Evolutionary conservation across 2,113 vertebrate genomes (phyloP).

Genomic region (Nansenia antarctica): DNA sequence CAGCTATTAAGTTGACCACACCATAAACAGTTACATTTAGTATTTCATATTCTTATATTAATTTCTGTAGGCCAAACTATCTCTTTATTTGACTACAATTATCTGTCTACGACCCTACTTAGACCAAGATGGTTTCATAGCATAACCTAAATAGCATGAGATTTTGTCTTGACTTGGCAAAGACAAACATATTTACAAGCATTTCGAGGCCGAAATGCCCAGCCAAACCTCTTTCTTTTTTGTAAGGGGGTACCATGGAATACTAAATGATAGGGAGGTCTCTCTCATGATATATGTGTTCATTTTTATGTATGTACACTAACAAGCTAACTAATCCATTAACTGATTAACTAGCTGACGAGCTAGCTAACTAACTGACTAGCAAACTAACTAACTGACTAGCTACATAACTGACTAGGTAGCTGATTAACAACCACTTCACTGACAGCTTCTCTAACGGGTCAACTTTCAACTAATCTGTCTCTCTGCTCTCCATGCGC

Average conservation of each 20-base stretch:
- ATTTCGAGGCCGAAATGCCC: conserved; percentile 65
- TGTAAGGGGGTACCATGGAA: conserved; percentile 14
- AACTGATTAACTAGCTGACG: background rate
- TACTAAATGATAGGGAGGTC: conserved; percentile 9
- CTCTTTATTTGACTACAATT: too few species aligned
- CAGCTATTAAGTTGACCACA: too few species aligned
- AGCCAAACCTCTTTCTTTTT: conserved; percentile 64
- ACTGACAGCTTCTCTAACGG: too few species aligned
- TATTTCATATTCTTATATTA: too few species aligned
- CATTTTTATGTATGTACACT: background rate
- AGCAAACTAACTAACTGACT: too few species aligned
- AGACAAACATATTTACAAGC: conserved; percentile 52
- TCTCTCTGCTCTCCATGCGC: too few species aligned
- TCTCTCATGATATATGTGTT: background rate
- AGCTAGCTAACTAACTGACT: background rate
- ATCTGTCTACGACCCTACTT: conserved; percentile 8
- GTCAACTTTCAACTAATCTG: too few species aligned
- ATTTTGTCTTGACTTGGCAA: conserved; percentile 48
- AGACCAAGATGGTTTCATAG: conserved; percentile 52
- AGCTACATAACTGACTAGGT: too few species aligned
- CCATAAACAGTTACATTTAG: too few species aligned
- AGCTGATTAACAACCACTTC: too few species aligned
- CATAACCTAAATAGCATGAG: conserved; percentile 67
- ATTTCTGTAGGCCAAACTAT: too few species aligned
- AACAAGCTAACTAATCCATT: background rate